Evolutionary conservation across 2,888 invertebrate genomes (phyloP), one percentile per base, ranked within the genome.

Genomic region (Phrixothrix hirtus): DNA sequence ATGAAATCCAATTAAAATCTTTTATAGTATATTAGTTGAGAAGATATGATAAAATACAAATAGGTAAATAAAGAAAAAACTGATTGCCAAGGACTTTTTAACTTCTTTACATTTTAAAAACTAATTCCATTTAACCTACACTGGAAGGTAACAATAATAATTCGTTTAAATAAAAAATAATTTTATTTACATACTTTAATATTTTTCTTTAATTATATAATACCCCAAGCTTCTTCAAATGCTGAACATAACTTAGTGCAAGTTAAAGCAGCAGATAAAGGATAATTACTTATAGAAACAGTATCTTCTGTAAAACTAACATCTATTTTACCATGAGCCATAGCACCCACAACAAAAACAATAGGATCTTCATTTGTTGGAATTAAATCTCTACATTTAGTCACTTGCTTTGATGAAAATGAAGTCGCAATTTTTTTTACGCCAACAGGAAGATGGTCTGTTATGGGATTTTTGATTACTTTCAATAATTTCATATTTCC

Each of bases 391-490:
- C 83, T 77, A 43, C 91, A 87, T 63, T 87, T 83, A 36, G 76
- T 66, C 0, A 85, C 73, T 59, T 87, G 81, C 60, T 88, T 87
- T 0, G 93, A 86, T 59, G 89, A 88, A 75, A 92, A 96, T 5
- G 96, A 95, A 81, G 92, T 95, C 0, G 87, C 86, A 43, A 93
- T 80, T 77, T 97, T 99, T 59, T 81, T 85, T 55, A 93, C 92
- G 14, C 97, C 98, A 11, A 94, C 92, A 0, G 99, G 99, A 38
- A 99, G 79, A 78, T 99, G 96, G 71, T 92, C 86, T 3, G 89
- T 89, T 0, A 99, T 81, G 0, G 99, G 99, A 77, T 99, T 99
- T 74, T 95, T 96, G 37, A 99, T 95, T 2, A 95, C 94, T 81
- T 95, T 95, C 60, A 99, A 78, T 34, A 99, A 75, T 72, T 95